Evolutionary conservation across 2,113 vertebrate species (phyloP).

Genomic region (Campylomormyrus numenius): DNA sequence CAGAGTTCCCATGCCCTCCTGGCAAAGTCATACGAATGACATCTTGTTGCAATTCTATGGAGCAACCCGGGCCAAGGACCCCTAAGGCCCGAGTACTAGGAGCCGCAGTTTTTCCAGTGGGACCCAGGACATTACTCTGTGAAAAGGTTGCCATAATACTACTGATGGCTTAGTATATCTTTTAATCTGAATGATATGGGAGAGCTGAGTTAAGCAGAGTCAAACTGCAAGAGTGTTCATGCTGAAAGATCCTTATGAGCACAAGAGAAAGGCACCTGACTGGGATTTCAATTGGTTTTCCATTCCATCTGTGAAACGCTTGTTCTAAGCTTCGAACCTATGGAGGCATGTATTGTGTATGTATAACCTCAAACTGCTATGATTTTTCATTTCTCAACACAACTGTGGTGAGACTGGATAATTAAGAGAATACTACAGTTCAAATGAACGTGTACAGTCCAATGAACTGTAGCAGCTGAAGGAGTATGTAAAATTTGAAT

Average conservation of each 20-base stretch:
- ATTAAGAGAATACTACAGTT: not conserved
- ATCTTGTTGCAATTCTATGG: not conserved
- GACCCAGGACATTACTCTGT: not conserved
- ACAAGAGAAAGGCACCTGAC: not conserved
- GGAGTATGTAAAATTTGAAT: not conserved
- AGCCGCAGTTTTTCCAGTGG: not conserved
- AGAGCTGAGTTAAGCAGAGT: not conserved
- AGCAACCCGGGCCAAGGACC: not conserved
- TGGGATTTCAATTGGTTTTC: not conserved
- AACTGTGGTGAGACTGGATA: not conserved
- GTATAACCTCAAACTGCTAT: not conserved
- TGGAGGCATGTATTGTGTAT: not conserved
- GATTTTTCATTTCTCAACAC: not conserved
- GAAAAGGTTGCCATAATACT: not conserved
- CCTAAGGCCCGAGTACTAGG: not conserved
- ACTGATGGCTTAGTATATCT: not conserved
- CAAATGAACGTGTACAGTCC: not conserved
- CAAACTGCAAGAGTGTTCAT: not conserved
- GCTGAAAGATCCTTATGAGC: not conserved
- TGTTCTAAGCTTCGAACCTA: not conserved
- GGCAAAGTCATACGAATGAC: not conserved
- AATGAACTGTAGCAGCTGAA: not conserved
- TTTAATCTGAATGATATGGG: not conserved
- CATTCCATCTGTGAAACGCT: not conserved
- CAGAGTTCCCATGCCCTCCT: not conserved